Evolutionary conservation across 2,888 invertebrate species (phyloP), one percentile per base, ranked within the genome.

Genomic region (Microctonus aethiopoides): DNA sequence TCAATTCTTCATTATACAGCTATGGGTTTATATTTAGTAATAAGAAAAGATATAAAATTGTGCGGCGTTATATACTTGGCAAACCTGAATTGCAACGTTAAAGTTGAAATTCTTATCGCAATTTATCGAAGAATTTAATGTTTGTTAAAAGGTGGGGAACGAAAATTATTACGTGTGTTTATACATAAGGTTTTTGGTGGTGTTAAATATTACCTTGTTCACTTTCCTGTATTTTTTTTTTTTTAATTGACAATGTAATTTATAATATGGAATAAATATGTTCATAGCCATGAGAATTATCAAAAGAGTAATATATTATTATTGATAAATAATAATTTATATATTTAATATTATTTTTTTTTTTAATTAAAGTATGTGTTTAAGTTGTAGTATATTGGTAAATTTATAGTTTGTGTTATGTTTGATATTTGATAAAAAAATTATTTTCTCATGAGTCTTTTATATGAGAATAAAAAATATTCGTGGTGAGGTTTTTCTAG

Each of bases 81-180:
- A 59, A 69, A 69, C 69, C 59, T 59, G 69, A 69, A 64, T 39
- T 64, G 36, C 57, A 36, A 64, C 51, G 56, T 63, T 34, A 41
- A 57, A 69, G 62, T 54, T 46, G 24, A n/a, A 29, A 39, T 64
- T 69, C 51, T 69, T 69, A 69, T 64, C 64, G 34, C 36, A 54
- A 69, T 69, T 69, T 69, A 69, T 64, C 22, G 52, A 13, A 51
- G 51, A 63, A 68, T 68, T 68, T 26, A 24, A 68, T 68, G 57
- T 64, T 64, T 57, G 34, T 32, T n/a, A n/a, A n/a, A n/a, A n/a
- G n/a, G n/a, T n/a, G n/a, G n/a, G n/a, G n/a, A n/a, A n/a, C n/a
- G n/a, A 1, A 36, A 16, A 16, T 11, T 64, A 64, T 64, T 59
- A 69, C 24, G 59, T 64, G 46, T 56, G 26, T 63, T 16, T 16